phyloP scores from a whole-genome alignment of 2,888 invertebrate genomes.

The Subacronicta megacephala region DNA sequence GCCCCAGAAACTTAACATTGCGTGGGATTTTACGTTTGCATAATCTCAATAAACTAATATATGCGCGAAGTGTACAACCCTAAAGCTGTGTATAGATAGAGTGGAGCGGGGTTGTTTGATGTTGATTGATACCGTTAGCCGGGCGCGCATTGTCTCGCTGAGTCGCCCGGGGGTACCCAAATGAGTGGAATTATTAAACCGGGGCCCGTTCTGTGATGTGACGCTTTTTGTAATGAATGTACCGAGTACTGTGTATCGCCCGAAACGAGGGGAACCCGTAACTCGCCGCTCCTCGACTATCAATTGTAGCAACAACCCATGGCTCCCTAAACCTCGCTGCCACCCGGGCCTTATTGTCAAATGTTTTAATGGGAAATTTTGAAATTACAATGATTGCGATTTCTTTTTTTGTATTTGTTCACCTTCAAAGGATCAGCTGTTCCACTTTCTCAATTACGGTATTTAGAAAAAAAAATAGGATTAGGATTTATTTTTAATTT shows the following conservation, averaged over 20 bases:
- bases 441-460: slow-evolving; percentile 39
- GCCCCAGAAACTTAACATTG: slow-evolving; percentile 27
- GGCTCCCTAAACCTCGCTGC: slow-evolving; percentile 58
- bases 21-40: slow-evolving; percentile 39
- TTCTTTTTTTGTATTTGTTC: slow-evolving; percentile 55
- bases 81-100: slow-evolving; percentile 66
- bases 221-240: slow-evolving; percentile 88
- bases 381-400: slow-evolving; percentile 59
- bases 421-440: slow-evolving; percentile 64
- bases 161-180: slow-evolving; percentile 81
- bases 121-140: slow-evolving; percentile 90
- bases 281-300: slow-evolving; percentile 64
- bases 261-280: slow-evolving; percentile 53
- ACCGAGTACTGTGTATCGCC: slow-evolving; percentile 62
- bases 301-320: slow-evolving; percentile 70
- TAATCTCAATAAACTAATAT: slow-evolving; percentile 52
- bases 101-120: slow-evolving; percentile 84
- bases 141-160: slow-evolving; percentile 84
- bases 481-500: too few species aligned
- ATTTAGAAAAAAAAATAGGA: background rate
- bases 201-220: slow-evolving; percentile 81
- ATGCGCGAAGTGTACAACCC: slow-evolving; percentile 71
- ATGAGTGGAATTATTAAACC: slow-evolving; percentile 88
- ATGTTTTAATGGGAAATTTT: slow-evolving; percentile 69
- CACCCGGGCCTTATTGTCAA: slow-evolving; percentile 69